These are phyloP conservation scores for Drosophila pullipes DNA, from an alignment of 2,888 invertebrate species.

Conservation along the genomic window DNA sequence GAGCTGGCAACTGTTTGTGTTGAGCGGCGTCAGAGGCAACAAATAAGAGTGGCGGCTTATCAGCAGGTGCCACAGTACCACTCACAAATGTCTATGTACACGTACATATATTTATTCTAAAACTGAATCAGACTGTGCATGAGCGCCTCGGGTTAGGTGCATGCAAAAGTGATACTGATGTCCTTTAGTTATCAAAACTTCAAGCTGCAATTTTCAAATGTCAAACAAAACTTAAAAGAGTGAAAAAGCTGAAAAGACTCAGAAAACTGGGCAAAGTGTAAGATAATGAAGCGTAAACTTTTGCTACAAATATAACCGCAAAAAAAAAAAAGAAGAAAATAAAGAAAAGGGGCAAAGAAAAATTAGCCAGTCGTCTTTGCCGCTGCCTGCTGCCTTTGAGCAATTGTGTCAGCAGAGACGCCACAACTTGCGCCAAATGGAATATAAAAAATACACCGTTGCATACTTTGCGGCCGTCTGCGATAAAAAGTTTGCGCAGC, in stretches of 20 bases:
- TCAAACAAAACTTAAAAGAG: slow-evolving; percentile 35
- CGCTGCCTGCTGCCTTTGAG: slow-evolving; percentile 38
- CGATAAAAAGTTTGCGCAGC: slow-evolving; percentile 62
- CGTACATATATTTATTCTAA: not conserved
- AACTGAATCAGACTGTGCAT: slow-evolving; percentile 16
- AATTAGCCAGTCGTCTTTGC: slow-evolving; percentile 35
- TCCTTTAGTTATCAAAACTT: slow-evolving; percentile 42
- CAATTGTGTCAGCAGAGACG: slow-evolving; percentile 52
- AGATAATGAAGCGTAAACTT: slow-evolving; percentile 73
- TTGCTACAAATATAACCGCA: slow-evolving; percentile 32
- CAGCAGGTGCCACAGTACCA: slow-evolving; percentile 45
- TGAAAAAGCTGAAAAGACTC: slow-evolving; percentile 8
- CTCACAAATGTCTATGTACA: slow-evolving; percentile 3
- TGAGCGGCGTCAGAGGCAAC: slow-evolving; percentile 34
- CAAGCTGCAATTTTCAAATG: slow-evolving; percentile 39
- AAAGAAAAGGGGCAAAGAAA: slow-evolving; percentile 42
- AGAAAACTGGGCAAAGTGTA: slow-evolving; percentile 11
- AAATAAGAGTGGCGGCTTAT: slow-evolving; percentile 40
- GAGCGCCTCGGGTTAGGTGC: slow-evolving; percentile 31
- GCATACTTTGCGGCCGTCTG: slow-evolving; percentile 58
- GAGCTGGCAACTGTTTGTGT: slow-evolving; percentile 58
- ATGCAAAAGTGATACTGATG: slow-evolving; percentile 24
- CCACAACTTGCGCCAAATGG: slow-evolving; percentile 29
- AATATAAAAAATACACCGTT: slow-evolving; percentile 42
- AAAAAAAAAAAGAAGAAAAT: not conserved